These are phyloP conservation scores for Borostomias antarcticus DNA, from an alignment of 2,797 vertebrate species.

Conservation along the genomic window DNA sequence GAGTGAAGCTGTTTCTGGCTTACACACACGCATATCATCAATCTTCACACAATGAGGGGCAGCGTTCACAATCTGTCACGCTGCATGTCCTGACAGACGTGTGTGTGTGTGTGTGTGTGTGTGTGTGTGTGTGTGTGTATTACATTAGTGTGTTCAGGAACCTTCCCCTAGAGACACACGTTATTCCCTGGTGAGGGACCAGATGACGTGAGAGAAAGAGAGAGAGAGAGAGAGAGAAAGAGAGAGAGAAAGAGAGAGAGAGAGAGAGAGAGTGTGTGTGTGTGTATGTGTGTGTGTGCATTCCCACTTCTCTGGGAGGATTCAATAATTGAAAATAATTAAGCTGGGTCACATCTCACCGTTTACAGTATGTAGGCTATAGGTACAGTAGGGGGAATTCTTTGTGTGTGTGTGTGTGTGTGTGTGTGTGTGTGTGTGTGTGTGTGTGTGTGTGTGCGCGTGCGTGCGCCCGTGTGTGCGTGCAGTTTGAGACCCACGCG, in stretches of 20 bases:
- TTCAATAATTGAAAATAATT: too few species aligned
- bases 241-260: too few species aligned
- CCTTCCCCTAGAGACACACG: too few species aligned
- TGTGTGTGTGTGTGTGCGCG: slow-evolving; percentile 9
- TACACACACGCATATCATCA: slow-evolving; percentile 25
- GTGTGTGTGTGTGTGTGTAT: background rate
- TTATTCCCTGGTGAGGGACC: too few species aligned
- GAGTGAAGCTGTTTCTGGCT: slow-evolving; percentile 37
- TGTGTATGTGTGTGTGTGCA: too few species aligned
- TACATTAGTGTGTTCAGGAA: too few species aligned
- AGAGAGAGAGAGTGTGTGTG: too few species aligned
- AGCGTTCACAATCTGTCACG: slow-evolving; percentile 37
- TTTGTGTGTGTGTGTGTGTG: slow-evolving; percentile 7
- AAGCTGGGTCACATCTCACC: too few species aligned
- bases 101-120: background rate
- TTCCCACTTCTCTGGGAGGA: background rate
- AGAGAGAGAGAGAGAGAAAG: too few species aligned
- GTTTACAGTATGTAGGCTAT: too few species aligned
- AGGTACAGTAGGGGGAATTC: too few species aligned
- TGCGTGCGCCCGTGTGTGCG: background rate
- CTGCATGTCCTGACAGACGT: slow-evolving; percentile 8
- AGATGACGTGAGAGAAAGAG: too few species aligned
- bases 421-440: slow-evolving; percentile 1
- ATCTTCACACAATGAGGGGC: slow-evolving; percentile 51
- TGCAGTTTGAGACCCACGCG: slow-evolving; percentile 5